Percentiles rank a stretch among this genome's conserved stretches.
Evolutionary conservation across 2,797 vertebrate genomes (phyloP).

Genomic region (Muscicapa comitata): DNA sequence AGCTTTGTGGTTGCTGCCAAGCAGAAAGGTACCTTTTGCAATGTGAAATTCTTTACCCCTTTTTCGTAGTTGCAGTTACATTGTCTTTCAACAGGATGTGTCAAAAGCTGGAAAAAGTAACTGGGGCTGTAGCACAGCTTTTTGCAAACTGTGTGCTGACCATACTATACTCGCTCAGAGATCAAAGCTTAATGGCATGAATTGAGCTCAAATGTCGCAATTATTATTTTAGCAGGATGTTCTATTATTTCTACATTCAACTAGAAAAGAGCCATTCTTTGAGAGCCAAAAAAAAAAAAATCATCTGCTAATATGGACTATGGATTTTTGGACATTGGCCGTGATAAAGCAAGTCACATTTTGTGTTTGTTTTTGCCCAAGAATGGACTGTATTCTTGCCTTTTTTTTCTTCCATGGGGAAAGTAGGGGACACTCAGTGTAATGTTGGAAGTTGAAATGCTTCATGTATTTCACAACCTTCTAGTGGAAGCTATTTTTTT

Average conservation of each 20-base stretch:
- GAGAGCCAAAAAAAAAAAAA: neutral
- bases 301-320: conserved; percentile 6
- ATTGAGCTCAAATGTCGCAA: neutral
- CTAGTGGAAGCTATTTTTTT: neutral
- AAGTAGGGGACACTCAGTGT: neutral
- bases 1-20: neutral
- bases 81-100: neutral
- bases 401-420: neutral
- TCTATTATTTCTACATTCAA: neutral
- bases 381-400: neutral
- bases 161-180: neutral
- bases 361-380: conserved; percentile 22
- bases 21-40: neutral
- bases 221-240: conserved; percentile 33
- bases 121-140: neutral
- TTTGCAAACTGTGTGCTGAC: neutral
- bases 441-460: neutral
- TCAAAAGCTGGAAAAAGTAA: neutral
- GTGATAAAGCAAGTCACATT: conserved; percentile 14
- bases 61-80: neutral
- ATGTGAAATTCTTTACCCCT: neutral
- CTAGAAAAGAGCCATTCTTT: neutral
- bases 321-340: conserved; percentile 45
- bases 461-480: neutral
- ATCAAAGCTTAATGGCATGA: conserved; percentile 27